A percentile compares a stretch with the other conserved stretches of the same genome.
These are phyloP conservation scores for Elanus axillaris DNA, from an alignment of 2,113 vertebrate species.

Conservation along the genomic window DNA sequence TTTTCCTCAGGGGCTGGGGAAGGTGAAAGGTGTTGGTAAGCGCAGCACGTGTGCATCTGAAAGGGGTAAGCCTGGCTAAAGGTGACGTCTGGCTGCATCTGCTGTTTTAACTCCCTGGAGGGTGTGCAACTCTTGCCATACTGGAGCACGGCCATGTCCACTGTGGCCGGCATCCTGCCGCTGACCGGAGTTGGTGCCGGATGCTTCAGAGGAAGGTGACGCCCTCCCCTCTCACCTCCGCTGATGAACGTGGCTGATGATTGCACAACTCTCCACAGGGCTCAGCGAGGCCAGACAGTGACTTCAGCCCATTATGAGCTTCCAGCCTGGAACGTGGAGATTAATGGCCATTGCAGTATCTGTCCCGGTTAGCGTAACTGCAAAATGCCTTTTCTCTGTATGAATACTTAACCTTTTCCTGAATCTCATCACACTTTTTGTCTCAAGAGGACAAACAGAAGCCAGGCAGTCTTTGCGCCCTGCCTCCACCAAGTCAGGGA, in stretches of 20 bases:
- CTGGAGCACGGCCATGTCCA: not conserved
- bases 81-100: not conserved
- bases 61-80: not conserved
- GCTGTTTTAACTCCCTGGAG: not conserved
- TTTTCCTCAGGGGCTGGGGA: not conserved
- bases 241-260: not conserved
- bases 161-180: not conserved
- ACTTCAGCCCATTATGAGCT: not conserved
- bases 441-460: not conserved
- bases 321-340: not conserved
- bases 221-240: constrained; percentile 26
- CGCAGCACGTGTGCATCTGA: accelerated
- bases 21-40: not conserved
- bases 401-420: not conserved
- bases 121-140: not conserved
- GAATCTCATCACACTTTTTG: not conserved
- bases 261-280: not conserved
- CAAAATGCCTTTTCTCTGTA: not conserved
- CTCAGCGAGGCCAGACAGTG: not conserved
- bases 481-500: not conserved
- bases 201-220: constrained; percentile 56
- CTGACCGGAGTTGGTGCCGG: not conserved
- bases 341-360: not conserved
- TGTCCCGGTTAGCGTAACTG: not conserved
- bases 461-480: not conserved